Evolutionary conservation across 2,888 invertebrate species (phyloP).

Genomic region (Pterostichus madidus): DNA sequence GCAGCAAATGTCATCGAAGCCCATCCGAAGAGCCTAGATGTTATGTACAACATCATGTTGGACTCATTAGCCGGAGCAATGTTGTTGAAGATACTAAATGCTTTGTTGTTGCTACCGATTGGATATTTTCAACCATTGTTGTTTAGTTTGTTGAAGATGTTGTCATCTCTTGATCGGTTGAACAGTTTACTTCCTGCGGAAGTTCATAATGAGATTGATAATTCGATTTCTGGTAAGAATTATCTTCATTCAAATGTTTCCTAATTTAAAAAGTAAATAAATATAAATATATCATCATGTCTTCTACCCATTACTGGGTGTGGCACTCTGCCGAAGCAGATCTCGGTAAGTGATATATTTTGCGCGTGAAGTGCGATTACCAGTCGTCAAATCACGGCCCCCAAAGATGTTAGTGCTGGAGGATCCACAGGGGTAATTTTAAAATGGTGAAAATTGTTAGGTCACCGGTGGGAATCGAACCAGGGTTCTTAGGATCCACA

Average conservation of each 20-base stretch:
- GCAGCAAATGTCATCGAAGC: conserved; percentile 74
- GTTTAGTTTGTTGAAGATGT: conserved; percentile 74
- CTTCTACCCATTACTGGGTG: too few relatives aligned
- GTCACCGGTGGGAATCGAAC: too few relatives aligned
- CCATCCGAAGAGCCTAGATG: conserved; percentile 74
- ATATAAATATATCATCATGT: too few relatives aligned
- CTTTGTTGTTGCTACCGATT: conserved; percentile 80
- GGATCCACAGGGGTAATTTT: too few relatives aligned
- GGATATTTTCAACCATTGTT: conserved; percentile 74
- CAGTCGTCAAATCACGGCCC: too few relatives aligned
- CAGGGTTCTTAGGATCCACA: too few relatives aligned
- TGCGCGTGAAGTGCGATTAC: too few relatives aligned
- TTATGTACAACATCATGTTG: conserved; percentile 78
- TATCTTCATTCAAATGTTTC: not conserved
- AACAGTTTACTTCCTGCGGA: conserved; percentile 76
- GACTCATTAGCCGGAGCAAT: conserved; percentile 81
- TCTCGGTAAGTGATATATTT: too few relatives aligned
- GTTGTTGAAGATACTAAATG: conserved; percentile 80
- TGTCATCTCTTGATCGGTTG: conserved; percentile 76
- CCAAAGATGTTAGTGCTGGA: too few relatives aligned
- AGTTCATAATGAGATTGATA: conserved; percentile 73
- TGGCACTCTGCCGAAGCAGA: too few relatives aligned
- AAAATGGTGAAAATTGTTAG: too few relatives aligned
- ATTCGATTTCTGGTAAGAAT: conserved; percentile 70
- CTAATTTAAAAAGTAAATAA: too few relatives aligned